Conservation (phyloP, 2,888 invertebrate genomes). For the Syritta pipiens region DNA sequence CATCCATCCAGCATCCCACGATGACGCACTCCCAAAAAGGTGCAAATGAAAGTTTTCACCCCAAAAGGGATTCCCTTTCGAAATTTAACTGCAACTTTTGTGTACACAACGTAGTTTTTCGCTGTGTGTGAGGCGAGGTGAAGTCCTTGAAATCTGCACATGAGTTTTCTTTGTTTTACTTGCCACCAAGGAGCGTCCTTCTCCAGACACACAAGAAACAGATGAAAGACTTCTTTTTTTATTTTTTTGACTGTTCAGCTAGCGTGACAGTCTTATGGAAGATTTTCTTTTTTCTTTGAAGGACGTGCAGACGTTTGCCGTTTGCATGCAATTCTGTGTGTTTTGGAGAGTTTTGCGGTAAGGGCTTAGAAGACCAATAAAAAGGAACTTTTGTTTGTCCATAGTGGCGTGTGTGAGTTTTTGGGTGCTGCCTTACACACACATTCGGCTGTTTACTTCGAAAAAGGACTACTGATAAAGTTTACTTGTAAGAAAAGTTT, state of each 20-base stretch:
- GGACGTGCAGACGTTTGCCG: neutral
- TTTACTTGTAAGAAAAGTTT: constrained; percentile 30
- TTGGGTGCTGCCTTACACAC: no score
- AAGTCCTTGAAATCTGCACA: constrained; percentile 49
- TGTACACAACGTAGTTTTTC: neutral
- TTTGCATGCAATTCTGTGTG: no score
- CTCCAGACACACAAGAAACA: no score
- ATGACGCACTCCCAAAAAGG: constrained; percentile 26
- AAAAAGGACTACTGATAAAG: constrained; percentile 30
- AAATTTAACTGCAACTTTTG: constrained; percentile 28
- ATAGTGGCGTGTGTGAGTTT: constrained; percentile 41
- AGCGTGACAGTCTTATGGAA: constrained; percentile 25
- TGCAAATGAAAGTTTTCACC: constrained; percentile 45
- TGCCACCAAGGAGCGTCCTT: neutral
- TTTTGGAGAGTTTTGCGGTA: neutral
- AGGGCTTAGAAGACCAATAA: constrained; percentile 29
- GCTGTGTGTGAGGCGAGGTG: neutral
- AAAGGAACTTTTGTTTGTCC: constrained; percentile 32
- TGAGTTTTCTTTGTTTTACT: constrained; percentile 7
- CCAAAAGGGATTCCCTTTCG: neutral
- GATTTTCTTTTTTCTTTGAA: neutral
- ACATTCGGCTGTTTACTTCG: no score
- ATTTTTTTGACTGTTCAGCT: constrained; percentile 6
- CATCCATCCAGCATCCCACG: no score
- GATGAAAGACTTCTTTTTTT: neutral